A percentile compares a stretch with the other conserved stretches of the same genome.
These are phyloP conservation scores for Ellobius talpinus DNA, from an alignment of 2,113 vertebrate species.

Conservation along the genomic window DNA sequence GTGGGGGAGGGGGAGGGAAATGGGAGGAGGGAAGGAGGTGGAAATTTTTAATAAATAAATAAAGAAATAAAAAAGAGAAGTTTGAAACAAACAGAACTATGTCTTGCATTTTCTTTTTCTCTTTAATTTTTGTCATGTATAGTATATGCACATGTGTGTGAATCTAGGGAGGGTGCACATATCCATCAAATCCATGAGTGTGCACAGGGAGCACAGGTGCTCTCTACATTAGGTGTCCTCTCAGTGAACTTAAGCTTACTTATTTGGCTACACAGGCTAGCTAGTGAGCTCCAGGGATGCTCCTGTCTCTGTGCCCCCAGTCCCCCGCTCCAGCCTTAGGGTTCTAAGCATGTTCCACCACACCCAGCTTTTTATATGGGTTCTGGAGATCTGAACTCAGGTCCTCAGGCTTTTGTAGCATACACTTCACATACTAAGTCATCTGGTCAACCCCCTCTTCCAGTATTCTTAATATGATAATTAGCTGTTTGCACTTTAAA, in stretches of 20 bases:
- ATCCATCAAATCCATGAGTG: neutral
- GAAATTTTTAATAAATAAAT: too few species aligned
- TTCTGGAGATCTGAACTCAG: neutral
- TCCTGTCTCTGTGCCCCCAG: neutral
- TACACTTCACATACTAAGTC: neutral
- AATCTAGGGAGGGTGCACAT: neutral
- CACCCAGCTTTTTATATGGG: neutral
- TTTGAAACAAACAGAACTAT: slow-evolving; percentile 23
- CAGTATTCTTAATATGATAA: neutral
- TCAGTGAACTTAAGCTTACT: neutral
- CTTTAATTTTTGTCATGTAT: neutral
- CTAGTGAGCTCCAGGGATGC: too few species aligned
- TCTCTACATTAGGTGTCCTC: neutral
- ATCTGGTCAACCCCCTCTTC: neutral
- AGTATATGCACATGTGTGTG: neutral
- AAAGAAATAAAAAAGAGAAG: neutral
- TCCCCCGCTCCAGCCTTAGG: neutral
- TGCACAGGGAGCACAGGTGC: neutral
- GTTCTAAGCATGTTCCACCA: neutral
- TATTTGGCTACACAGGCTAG: too few species aligned
- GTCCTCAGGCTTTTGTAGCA: neutral
- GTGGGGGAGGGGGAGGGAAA: too few species aligned
- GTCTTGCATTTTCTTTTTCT: neutral
- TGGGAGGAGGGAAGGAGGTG: too few species aligned
- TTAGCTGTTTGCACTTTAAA: slow-evolving; percentile 4